phyloP scores from a whole-genome alignment of 2,113 vertebrate species.

The Monarcha castaneiventris region DNA sequence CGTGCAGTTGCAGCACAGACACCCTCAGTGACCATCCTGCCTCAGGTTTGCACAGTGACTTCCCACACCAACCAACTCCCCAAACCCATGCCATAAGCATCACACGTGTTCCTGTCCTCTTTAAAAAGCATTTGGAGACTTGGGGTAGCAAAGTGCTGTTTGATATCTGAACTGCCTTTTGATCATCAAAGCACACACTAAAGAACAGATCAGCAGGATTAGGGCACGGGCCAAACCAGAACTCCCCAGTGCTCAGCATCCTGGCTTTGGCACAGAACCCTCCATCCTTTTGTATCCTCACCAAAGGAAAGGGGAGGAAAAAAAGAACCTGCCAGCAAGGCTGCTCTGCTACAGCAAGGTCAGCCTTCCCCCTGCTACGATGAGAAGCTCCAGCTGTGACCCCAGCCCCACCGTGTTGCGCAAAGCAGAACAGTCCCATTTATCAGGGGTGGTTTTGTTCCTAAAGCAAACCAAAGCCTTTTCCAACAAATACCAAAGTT shows the following conservation, averaged over 20 bases:
- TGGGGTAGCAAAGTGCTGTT: background rate
- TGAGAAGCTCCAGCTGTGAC: background rate
- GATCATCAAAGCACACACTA: background rate
- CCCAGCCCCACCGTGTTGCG: fast-evolving
- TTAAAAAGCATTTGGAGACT: background rate
- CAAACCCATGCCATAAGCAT: background rate
- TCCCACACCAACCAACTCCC: background rate
- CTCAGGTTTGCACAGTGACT: background rate
- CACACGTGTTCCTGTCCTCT: background rate
- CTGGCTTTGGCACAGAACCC: background rate
- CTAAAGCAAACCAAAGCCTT: background rate
- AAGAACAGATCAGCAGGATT: background rate
- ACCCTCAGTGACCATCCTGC: fast-evolving
- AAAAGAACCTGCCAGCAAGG: background rate
- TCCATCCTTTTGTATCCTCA: background rate
- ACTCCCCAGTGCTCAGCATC: background rate
- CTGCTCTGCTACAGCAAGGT: background rate
- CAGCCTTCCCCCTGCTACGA: background rate
- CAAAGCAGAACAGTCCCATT: background rate
- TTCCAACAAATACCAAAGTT: background rate
- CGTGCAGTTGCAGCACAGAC: fast-evolving
- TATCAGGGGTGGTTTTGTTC: fast-evolving
- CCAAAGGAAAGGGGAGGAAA: background rate
- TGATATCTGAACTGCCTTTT: background rate
- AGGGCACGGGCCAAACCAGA: background rate